phyloP scores from a whole-genome alignment of 2,797 vertebrate genomes.

The Thamnophis elegans region DNA sequence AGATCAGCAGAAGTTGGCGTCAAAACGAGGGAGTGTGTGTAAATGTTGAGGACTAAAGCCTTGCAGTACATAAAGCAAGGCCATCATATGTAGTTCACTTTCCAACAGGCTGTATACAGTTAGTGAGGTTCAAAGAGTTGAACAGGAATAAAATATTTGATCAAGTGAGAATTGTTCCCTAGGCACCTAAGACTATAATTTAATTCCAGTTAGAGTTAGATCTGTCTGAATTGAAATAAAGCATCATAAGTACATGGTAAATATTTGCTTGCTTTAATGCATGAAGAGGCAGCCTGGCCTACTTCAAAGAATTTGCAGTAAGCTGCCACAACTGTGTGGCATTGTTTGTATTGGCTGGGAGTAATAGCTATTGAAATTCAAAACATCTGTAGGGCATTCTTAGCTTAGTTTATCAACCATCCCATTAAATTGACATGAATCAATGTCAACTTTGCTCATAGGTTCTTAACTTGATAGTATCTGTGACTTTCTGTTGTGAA shows the following conservation, averaged over 20 bases:
- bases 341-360: neutral
- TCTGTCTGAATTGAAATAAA: neutral
- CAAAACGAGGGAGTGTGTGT: neutral
- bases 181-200: neutral
- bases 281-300: neutral
- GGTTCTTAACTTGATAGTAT: neutral
- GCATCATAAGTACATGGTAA: neutral
- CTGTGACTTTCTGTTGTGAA: neutral
- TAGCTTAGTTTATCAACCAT: neutral
- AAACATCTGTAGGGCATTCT: neutral
- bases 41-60: neutral
- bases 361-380: neutral
- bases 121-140: neutral
- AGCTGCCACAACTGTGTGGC: neutral
- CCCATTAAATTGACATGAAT: neutral
- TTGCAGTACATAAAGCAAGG: neutral
- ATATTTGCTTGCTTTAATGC: neutral
- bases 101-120: neutral
- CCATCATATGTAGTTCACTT: neutral
- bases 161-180: neutral
- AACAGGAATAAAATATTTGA: neutral
- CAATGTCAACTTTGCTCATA: constrained; percentile 4
- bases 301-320: neutral
- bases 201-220: neutral
- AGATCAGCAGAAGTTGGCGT: neutral